Evolutionary conservation across 2,113 vertebrate genomes (phyloP).

Genomic region (Progne subis): DNA sequence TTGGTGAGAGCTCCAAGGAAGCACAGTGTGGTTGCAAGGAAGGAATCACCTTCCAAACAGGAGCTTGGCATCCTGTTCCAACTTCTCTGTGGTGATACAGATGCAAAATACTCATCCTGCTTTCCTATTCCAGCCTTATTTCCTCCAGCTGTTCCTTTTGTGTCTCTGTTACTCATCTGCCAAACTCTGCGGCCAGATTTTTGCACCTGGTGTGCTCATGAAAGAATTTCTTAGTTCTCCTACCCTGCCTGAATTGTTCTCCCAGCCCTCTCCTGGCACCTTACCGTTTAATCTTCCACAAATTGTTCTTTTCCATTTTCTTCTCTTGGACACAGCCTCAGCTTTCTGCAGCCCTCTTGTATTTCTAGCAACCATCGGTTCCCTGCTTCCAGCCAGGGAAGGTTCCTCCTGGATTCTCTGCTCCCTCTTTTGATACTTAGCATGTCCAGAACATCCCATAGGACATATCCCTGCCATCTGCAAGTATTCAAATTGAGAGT

Average conservation of each 20-base stretch:
- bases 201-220: not conserved
- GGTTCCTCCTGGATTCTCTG: not conserved
- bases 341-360: not conserved
- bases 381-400: not conserved
- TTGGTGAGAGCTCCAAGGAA: not conserved
- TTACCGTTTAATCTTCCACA: not conserved
- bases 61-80: not conserved
- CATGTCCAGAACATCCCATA: not conserved
- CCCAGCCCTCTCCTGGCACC: not conserved
- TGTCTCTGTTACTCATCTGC: not conserved
- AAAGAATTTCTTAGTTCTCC: not conserved
- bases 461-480: not conserved
- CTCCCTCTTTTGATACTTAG: not conserved
- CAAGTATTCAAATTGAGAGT: not conserved
- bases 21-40: fast-evolving
- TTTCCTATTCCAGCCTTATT: not conserved
- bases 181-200: not conserved
- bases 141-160: not conserved
- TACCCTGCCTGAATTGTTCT: not conserved
- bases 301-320: not conserved
- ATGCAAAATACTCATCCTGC: not conserved
- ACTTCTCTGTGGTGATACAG: fast-evolving
- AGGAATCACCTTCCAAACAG: not conserved
- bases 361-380: not conserved
- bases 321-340: not conserved